Percentiles rank a stretch among this genome's conserved stretches.
phyloP scores from a whole-genome alignment of 2,113 vertebrate species.

The Cinclus mexicanus region DNA sequence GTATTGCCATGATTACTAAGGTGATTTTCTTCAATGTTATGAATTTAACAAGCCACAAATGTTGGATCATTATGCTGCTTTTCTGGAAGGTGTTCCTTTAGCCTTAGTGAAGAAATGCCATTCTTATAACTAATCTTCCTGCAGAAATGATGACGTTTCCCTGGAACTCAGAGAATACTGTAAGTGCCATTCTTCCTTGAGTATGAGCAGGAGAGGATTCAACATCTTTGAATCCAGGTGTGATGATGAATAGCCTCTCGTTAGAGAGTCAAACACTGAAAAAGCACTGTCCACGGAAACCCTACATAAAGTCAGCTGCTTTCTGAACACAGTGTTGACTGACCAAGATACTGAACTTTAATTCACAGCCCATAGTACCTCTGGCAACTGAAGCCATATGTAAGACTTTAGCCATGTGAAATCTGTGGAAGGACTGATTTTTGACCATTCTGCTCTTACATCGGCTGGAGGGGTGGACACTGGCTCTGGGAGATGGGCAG shows the following conservation, averaged over 20 bases:
- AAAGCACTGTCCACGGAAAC: not conserved
- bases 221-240: not conserved
- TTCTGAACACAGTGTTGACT: not conserved
- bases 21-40: not conserved
- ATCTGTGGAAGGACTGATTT: not conserved
- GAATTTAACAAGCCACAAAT: conserved; percentile 5
- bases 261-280: not conserved
- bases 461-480: not conserved
- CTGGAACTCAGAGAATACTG: not conserved
- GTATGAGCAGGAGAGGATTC: not conserved
- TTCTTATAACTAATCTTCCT: conserved; percentile 8
- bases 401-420: not conserved
- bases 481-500: not conserved
- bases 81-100: conserved; percentile 27
- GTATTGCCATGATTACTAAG: not conserved
- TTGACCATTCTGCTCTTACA: not conserved
- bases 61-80: not conserved
- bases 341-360: not conserved
- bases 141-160: not conserved
- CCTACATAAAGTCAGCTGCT: not conserved
- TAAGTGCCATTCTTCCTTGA: not conserved
- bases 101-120: conserved; percentile 5
- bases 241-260: not conserved
- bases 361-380: not conserved
- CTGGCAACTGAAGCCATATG: not conserved